Evolutionary conservation across 2,797 vertebrate species (phyloP).

Genomic region (Gymnothorax reevesii): DNA sequence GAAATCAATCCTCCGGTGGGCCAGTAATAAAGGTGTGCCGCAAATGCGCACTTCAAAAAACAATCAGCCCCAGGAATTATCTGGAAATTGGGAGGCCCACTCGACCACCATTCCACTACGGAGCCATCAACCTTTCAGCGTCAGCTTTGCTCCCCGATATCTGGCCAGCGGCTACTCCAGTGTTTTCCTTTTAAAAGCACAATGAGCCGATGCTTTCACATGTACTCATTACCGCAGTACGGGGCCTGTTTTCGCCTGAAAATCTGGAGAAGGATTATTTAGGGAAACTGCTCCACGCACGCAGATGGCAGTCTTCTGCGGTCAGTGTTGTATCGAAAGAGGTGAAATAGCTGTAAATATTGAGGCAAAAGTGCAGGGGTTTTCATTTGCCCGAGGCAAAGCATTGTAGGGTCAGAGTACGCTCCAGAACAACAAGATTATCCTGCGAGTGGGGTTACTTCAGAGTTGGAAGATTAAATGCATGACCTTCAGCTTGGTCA

Average conservation of each 20-base stretch:
- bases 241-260: constrained; percentile 47
- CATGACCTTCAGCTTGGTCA: constrained; percentile 26
- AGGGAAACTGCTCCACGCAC: constrained; percentile 28
- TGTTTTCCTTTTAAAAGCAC: constrained; percentile 57
- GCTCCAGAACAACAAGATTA: not conserved
- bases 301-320: not conserved
- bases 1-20: constrained; percentile 67
- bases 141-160: constrained; percentile 61
- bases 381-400: not conserved
- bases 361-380: not conserved
- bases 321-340: not conserved
- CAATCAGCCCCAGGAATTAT: constrained; percentile 71
- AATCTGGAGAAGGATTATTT: constrained; percentile 47
- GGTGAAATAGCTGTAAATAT: constrained; percentile 12
- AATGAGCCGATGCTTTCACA: constrained; percentile 59
- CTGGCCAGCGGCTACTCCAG: constrained; percentile 55
- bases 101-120: constrained; percentile 58
- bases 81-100: constrained; percentile 66
- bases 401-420: not conserved
- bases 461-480: constrained; percentile 1
- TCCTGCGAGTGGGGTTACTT: not conserved
- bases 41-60: constrained; percentile 74
- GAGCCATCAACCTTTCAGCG: constrained; percentile 74
- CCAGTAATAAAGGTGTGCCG: constrained; percentile 65
- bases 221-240: constrained; percentile 52